A percentile compares a stretch with the other conserved stretches of the same genome.
These are phyloP conservation scores for Montipora capricornis DNA, from an alignment of 64 coral and sea anemone genomes.

Conservation along the genomic window DNA sequence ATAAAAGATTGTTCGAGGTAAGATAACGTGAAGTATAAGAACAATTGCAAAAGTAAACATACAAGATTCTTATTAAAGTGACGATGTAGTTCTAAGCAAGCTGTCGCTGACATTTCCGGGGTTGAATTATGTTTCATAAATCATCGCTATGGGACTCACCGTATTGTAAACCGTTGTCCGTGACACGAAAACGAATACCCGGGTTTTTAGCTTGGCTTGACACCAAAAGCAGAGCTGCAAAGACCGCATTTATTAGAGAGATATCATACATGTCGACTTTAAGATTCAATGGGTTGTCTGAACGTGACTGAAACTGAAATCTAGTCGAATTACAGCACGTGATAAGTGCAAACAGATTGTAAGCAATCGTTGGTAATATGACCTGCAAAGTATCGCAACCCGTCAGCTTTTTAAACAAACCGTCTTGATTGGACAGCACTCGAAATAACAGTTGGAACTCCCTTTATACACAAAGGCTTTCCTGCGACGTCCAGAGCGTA, in stretches of 20 bases:
- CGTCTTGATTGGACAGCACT: neutral
- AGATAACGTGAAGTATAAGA: neutral
- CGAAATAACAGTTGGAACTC: neutral
- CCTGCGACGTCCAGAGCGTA: neutral
- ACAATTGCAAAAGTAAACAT: too few relatives aligned
- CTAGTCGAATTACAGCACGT: neutral
- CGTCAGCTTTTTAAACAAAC: neutral
- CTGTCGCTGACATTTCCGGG: neutral
- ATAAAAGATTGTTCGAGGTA: too few relatives aligned
- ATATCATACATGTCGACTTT: neutral
- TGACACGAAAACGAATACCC: conserved; percentile 63
- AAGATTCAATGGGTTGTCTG: neutral
- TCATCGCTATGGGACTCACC: conserved; percentile 15
- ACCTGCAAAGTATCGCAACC: neutral
- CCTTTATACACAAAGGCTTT: neutral
- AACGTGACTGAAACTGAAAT: neutral
- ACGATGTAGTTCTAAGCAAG: neutral
- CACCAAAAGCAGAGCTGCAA: neutral
- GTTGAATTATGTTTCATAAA: neutral
- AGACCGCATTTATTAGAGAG: neutral
- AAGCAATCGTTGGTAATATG: neutral
- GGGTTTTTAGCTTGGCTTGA: conserved; percentile 33
- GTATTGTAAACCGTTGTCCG: conserved; percentile 62
- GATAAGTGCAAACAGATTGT: neutral
- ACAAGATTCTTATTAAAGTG: neutral